These are phyloP conservation scores for Oryzias celebensis DNA, from an alignment of 2,113 vertebrate species.

Conservation along the genomic window DNA sequence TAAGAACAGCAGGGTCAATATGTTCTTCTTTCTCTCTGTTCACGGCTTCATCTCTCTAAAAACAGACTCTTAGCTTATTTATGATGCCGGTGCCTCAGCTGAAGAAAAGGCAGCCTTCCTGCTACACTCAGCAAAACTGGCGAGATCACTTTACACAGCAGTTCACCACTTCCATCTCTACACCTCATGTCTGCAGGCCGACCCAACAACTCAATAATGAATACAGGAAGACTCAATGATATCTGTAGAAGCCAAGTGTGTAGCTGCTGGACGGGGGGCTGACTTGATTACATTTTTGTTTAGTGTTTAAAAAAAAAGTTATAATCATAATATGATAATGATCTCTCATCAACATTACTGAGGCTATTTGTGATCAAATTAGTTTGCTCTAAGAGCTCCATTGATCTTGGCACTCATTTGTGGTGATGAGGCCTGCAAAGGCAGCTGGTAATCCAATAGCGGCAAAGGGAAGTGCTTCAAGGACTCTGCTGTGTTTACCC, in stretches of 20 bases:
- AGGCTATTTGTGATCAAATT: constrained; percentile 72
- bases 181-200: constrained; percentile 48
- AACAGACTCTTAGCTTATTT: constrained; percentile 63
- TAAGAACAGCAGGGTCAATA: constrained; percentile 67
- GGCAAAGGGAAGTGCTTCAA: constrained; percentile 71
- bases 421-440: constrained; percentile 66
- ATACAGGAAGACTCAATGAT: constrained; percentile 69
- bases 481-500: constrained; percentile 65
- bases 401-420: constrained; percentile 78
- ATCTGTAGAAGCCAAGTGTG: constrained; percentile 49
- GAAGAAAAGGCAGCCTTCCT: constrained; percentile 47
- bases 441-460: constrained; percentile 76
- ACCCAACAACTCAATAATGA: constrained; percentile 70
- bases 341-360: constrained; percentile 70
- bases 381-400: constrained; percentile 76
- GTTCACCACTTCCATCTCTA: constrained; percentile 50
- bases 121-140: constrained; percentile 67
- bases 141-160: constrained; percentile 61
- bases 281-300: constrained; percentile 66
- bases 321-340: constrained; percentile 38
- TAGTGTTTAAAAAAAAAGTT: constrained; percentile 16
- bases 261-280: constrained; percentile 37
- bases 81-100: constrained; percentile 58
- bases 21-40: constrained; percentile 60
- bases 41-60: constrained; percentile 54